A percentile compares a stretch with the other conserved stretches of the same genome.
These are phyloP conservation scores for Nothocercus nigrocapillus DNA, from an alignment of 2,113 vertebrate species.

Conservation along the genomic window DNA sequence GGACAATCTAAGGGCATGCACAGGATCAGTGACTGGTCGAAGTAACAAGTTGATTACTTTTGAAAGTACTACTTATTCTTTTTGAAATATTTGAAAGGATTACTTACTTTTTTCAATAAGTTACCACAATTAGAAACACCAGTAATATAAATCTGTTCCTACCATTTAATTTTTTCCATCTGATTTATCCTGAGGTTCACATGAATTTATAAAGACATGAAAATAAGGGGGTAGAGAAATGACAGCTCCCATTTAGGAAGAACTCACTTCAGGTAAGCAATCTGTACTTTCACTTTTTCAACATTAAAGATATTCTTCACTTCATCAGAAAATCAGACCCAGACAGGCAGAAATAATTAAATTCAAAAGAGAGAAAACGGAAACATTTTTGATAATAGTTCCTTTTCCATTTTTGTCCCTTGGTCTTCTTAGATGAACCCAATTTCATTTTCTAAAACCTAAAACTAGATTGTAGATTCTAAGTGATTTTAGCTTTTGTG, in stretches of 20 bases:
- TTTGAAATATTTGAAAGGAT: neutral
- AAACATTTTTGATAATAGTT: neutral
- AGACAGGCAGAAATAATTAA: neutral
- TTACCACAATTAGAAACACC: neutral
- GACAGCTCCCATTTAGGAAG: neutral
- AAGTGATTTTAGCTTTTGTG: slow-evolving; percentile 5
- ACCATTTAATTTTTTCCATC: neutral
- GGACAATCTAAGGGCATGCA: neutral
- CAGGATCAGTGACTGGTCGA: neutral
- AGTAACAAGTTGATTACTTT: neutral
- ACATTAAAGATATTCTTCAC: neutral
- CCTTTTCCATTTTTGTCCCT: neutral
- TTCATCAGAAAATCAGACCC: neutral
- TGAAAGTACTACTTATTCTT: neutral
- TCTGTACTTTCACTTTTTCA: neutral
- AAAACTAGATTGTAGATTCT: slow-evolving; percentile 20
- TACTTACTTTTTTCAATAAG: neutral
- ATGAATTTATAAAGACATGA: neutral
- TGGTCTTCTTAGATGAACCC: neutral
- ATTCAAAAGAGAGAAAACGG: neutral
- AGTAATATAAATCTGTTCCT: neutral
- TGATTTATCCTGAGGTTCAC: neutral
- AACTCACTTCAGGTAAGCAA: neutral
- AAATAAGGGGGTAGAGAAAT: neutral
- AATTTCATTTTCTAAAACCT: slow-evolving; percentile 18